Conservation (phyloP, 2,888 invertebrate genomes). For the Amphipoea oculea region DNA sequence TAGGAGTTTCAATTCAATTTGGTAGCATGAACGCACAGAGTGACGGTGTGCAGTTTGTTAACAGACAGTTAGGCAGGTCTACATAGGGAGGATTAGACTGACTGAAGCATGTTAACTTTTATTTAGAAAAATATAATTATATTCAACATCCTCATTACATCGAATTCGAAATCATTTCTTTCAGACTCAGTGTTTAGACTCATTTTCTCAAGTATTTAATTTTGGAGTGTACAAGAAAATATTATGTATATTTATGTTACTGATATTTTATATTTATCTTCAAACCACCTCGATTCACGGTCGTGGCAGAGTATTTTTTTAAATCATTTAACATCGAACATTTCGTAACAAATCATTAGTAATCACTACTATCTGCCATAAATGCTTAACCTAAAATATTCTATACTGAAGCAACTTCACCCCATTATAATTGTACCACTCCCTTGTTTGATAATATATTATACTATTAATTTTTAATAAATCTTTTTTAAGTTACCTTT, state of each 20-base stretch:
- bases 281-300: slow-evolving; percentile 79
- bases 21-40: slow-evolving; percentile 73
- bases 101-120: slow-evolving; percentile 83
- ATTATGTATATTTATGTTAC: slow-evolving; percentile 69
- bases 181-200: slow-evolving; percentile 53
- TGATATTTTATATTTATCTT: slow-evolving; percentile 71
- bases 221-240: slow-evolving; percentile 30
- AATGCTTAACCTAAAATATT: slow-evolving; percentile 53
- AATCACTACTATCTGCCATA: slow-evolving; percentile 71
- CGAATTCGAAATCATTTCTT: slow-evolving; percentile 65
- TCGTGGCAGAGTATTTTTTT: slow-evolving; percentile 78
- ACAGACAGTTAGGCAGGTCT: slow-evolving; percentile 44
- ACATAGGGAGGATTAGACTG: slow-evolving; percentile 72
- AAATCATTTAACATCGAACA: slow-evolving; percentile 68
- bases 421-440: slow-evolving; percentile 33
- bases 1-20: slow-evolving; percentile 62
- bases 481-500: background rate
- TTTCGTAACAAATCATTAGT: slow-evolving; percentile 76
- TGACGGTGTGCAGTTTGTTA: slow-evolving; percentile 69
- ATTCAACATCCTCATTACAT: slow-evolving; percentile 67
- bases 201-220: slow-evolving; percentile 58
- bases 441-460: slow-evolving; percentile 16
- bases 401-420: slow-evolving; percentile 71
- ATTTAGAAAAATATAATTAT: slow-evolving; percentile 35
- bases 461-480: background rate